Evolutionary conservation across 2,888 invertebrate genomes (phyloP).

Genomic region (Stenodema calcarata): DNA sequence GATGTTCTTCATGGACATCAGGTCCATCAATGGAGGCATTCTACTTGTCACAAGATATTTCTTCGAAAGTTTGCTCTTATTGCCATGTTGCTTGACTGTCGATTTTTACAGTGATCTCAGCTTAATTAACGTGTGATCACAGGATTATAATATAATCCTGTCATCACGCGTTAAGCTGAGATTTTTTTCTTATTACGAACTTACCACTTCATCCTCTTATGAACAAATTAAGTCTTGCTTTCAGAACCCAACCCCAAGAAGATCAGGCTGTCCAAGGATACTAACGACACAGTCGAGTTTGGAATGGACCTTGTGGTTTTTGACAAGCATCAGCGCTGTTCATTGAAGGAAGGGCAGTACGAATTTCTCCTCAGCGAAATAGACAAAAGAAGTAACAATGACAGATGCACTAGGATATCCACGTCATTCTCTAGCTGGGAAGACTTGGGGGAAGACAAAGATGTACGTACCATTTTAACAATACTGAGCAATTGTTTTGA

Average conservation of each 20-base stretch:
- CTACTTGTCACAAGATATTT: too few relatives aligned
- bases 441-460: slow-evolving; percentile 67
- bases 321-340: slow-evolving; percentile 86
- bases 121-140: too few relatives aligned
- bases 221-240: background rate
- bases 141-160: too few relatives aligned
- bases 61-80: too few relatives aligned
- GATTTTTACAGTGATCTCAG: too few relatives aligned
- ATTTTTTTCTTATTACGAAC: too few relatives aligned
- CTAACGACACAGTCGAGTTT: slow-evolving; percentile 62
- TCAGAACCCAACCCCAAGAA: slow-evolving; percentile 55
- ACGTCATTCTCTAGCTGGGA: slow-evolving; percentile 69
- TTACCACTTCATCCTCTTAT: too few relatives aligned
- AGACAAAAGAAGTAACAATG: slow-evolving; percentile 59
- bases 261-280: slow-evolving; percentile 52
- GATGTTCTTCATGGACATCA: too few relatives aligned
- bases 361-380: slow-evolving; percentile 84
- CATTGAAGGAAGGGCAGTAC: slow-evolving; percentile 88
- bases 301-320: slow-evolving; percentile 86
- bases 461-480: slow-evolving; percentile 56
- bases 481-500: too few relatives aligned
- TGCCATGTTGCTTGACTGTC: too few relatives aligned
- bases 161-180: too few relatives aligned
- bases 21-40: too few relatives aligned
- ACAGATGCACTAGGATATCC: slow-evolving; percentile 61